Conservation (phyloP, 2,113 vertebrate genomes). For the Astatotilapia flaviijosephi region DNA sequence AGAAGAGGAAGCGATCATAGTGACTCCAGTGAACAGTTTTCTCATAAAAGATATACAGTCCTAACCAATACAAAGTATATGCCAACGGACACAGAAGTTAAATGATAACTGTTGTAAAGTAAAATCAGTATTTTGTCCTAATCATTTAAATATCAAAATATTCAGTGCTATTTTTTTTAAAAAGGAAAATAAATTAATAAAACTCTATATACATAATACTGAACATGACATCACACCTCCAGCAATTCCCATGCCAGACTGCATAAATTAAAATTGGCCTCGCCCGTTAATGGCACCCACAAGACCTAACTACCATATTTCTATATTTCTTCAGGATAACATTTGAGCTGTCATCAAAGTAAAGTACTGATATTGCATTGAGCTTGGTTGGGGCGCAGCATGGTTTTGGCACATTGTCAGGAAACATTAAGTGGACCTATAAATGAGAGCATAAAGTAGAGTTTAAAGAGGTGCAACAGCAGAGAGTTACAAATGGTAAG, state of each 20-base stretch:
- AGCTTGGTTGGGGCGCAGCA: conserved; percentile 98
- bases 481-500: background rate
- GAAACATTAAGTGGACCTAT: conserved; percentile 99
- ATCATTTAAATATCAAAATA: conserved; percentile 63
- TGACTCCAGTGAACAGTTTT: conserved; percentile 54
- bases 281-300: conserved; percentile 86
- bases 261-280: conserved; percentile 36
- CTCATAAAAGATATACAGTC: background rate
- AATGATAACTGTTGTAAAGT: conserved; percentile 12
- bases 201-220: conserved; percentile 94
- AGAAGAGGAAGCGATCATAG: background rate
- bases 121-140: conserved; percentile 43
- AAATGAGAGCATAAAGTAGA: conserved; percentile 15
- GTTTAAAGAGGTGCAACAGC: background rate
- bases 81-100: conserved; percentile 52
- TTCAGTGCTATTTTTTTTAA: conserved; percentile 72
- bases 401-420: conserved; percentile 96
- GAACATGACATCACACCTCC: conserved; percentile 83
- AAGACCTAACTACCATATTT: conserved; percentile 98
- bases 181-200: conserved; percentile 93
- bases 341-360: conserved; percentile 99
- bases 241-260: conserved; percentile 42
- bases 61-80: conserved; percentile 43
- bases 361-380: conserved; percentile 98
- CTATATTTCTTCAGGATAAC: conserved; percentile 99